phyloP scores from a whole-genome alignment of 2,888 invertebrate genomes.

The Ormyrus pomaceus region DNA sequence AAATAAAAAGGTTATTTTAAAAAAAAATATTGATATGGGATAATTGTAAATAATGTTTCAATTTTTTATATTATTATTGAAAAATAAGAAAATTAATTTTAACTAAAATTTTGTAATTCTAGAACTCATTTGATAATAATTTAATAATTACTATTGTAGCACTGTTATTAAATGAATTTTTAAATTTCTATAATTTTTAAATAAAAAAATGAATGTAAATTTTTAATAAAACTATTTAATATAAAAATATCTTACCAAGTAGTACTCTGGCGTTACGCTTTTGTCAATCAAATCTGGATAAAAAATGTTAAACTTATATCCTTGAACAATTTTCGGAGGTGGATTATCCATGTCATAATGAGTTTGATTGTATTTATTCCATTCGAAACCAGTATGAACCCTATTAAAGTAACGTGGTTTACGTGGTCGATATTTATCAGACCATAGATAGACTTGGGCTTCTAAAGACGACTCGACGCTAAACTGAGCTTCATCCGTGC shows the following conservation, averaged over 20 bases:
- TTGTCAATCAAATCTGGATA: constrained; percentile 99
- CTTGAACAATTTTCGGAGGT: constrained; percentile 99
- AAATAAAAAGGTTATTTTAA: constrained; percentile 63
- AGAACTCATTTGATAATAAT: too few relatives aligned
- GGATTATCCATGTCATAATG: constrained; percentile 99
- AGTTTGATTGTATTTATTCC: constrained; percentile 99
- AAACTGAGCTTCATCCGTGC: constrained; percentile 92
- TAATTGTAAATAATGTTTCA: too few relatives aligned
- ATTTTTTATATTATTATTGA: too few relatives aligned
- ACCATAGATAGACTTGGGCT: constrained; percentile 94
- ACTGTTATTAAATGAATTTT: not conserved
- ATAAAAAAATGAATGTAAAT: not conserved
- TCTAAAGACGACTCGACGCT: constrained; percentile 92
- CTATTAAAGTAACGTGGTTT: constrained; percentile 99
- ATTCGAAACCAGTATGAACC: constrained; percentile 98
- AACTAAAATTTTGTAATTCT: too few relatives aligned
- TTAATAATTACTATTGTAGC: too few relatives aligned
- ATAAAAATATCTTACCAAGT: constrained; percentile 79
- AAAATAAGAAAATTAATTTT: too few relatives aligned
- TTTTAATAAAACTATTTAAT: not conserved
- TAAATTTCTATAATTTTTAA: not conserved
- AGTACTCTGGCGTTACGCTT: constrained; percentile 93
- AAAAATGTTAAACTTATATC: constrained; percentile 99
- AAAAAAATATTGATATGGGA: not conserved
- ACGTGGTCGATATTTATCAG: constrained; percentile 97